Conservation (phyloP, 2,888 invertebrate species). For the Lepas anatifera region DNA sequence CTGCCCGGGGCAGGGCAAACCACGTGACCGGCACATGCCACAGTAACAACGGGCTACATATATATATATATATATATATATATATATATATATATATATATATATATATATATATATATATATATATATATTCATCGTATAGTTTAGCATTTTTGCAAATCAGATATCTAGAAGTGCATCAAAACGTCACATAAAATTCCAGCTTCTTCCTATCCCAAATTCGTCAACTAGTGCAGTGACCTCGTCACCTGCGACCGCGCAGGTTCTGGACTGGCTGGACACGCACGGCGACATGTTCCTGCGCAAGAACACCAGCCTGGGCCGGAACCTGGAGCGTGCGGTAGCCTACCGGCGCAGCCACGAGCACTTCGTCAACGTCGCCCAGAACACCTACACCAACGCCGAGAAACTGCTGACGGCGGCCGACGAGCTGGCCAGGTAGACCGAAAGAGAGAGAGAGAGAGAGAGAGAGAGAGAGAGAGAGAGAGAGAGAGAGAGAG, state of each 20-base stretch:
- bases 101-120: too few species aligned
- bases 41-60: too few species aligned
- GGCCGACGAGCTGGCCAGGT: conserved; percentile 78
- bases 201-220: too few species aligned
- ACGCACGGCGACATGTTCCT: conserved; percentile 96
- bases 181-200: too few species aligned
- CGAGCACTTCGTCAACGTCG: conserved; percentile 96
- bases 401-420: conserved; percentile 92
- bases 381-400: conserved; percentile 97
- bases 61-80: too few species aligned
- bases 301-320: conserved; percentile 92
- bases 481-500: background rate
- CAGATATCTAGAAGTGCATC: too few species aligned
- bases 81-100: too few species aligned
- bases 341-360: conserved; percentile 95
- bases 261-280: conserved; percentile 89
- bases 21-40: too few species aligned
- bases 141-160: too few species aligned
- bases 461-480: background rate
- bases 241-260: background rate
- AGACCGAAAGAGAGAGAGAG: background rate
- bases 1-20: too few species aligned
- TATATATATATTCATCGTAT: too few species aligned
- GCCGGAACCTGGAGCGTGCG: conserved; percentile 86
- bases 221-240: too few species aligned